A percentile compares a stretch with the other conserved stretches of the same genome.
Evolutionary conservation across 1,140 invertebrate species (phyloP).

Genomic region (Forficula auricularia): DNA sequence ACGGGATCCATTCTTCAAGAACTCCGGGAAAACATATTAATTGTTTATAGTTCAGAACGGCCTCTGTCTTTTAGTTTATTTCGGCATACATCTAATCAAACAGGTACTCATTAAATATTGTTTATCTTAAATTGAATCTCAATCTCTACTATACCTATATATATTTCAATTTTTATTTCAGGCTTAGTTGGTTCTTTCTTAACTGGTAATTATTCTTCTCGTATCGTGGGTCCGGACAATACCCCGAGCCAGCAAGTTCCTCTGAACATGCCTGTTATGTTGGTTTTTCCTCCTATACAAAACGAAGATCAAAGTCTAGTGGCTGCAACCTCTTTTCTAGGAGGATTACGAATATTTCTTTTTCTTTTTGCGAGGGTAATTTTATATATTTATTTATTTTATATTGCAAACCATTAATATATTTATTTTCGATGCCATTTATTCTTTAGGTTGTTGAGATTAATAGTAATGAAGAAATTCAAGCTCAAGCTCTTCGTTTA

Average conservation of each 20-base stretch:
- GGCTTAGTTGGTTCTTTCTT: constrained; percentile 25
- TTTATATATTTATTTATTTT: constrained; percentile 9
- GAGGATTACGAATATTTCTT: constrained; percentile 38
- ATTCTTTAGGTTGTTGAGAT: constrained; percentile 36
- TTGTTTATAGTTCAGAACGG: neutral
- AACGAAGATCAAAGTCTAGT: constrained; percentile 33
- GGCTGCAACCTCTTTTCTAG: constrained; percentile 33
- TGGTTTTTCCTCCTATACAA: constrained; percentile 21
- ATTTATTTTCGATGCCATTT: neutral
- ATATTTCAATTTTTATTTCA: constrained; percentile 7
- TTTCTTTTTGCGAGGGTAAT: constrained; percentile 40
- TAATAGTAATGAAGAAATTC: constrained; percentile 32
- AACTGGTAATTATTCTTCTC: constrained; percentile 29
- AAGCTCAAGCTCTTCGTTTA: constrained; percentile 35
- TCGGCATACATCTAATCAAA: constrained; percentile 32
- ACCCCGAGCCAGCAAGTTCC: constrained; percentile 30
- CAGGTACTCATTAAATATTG: constrained; percentile 22
- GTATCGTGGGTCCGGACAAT: constrained; percentile 27
- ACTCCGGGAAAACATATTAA: constrained; percentile 24
- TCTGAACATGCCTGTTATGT: constrained; percentile 24
- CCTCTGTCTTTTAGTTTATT: constrained; percentile 15
- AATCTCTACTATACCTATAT: too few relatives aligned
- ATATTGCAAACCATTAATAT: constrained; percentile 1
- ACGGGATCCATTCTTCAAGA: constrained; percentile 9
- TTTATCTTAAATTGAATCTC: too few relatives aligned